phyloP scores from a whole-genome alignment of 1,140 invertebrate species.

The Drosophila sturtevanti region DNA sequence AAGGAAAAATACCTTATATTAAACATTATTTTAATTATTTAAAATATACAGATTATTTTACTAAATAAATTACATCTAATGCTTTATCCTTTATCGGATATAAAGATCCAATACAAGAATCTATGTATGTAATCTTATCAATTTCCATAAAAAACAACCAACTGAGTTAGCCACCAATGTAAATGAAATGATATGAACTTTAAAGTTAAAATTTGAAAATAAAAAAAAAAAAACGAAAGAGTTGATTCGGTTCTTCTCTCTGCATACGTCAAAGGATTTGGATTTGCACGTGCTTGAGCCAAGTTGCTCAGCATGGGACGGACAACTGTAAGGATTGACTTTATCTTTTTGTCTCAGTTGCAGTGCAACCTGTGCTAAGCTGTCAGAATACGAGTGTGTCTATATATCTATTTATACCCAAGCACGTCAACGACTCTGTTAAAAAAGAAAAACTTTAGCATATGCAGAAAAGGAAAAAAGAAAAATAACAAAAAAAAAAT shows the following conservation, averaged over 20 bases:
- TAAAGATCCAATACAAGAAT: too few relatives aligned
- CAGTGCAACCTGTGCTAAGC: neutral
- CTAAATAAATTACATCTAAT: too few relatives aligned
- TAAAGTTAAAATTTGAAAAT: too few relatives aligned
- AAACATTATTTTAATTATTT: too few relatives aligned
- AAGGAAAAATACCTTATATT: too few relatives aligned
- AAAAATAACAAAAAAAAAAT: neutral
- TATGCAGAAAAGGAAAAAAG: constrained; percentile 24
- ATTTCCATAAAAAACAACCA: too few relatives aligned
- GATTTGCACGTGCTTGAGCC: neutral
- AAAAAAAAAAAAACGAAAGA: too few relatives aligned
- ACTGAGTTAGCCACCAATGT: too few relatives aligned
- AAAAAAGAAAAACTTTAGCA: constrained; percentile 45
- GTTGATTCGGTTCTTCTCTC: neutral
- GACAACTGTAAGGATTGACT: neutral
- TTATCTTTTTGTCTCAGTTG: constrained; percentile 4
- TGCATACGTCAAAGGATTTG: neutral
- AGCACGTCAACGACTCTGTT: constrained; percentile 31
- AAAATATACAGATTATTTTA: too few relatives aligned
- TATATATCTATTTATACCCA: constrained; percentile 43
- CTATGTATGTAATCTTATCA: too few relatives aligned
- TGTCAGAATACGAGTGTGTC: neutral
- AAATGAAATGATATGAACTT: too few relatives aligned
- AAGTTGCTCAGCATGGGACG: neutral
- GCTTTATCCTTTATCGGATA: too few relatives aligned